Conservation (phyloP, 2,113 vertebrate species). For the Benitochromis conjunctus region DNA sequence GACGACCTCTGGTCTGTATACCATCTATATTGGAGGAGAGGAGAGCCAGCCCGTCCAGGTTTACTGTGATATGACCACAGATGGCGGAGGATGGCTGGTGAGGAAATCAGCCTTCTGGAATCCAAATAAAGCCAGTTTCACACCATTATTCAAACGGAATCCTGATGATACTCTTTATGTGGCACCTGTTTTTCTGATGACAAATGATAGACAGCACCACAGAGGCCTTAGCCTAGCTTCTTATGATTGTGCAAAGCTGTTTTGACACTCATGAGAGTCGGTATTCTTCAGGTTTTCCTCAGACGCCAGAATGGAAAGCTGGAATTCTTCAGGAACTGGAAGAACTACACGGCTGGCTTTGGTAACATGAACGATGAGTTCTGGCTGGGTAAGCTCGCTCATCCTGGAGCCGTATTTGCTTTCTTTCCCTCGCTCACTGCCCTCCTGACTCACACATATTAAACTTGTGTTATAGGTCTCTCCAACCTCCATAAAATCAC, state of each 20-base stretch:
- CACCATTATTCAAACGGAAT: not conserved
- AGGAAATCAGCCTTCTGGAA: constrained; percentile 50
- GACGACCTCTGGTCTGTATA: constrained; percentile 81
- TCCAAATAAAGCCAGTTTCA: not conserved
- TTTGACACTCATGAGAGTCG: not conserved
- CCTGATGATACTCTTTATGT: not conserved
- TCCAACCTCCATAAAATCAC: constrained; percentile 90
- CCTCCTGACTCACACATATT: not conserved
- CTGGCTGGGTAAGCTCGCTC: constrained; percentile 83
- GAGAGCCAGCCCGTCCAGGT: constrained; percentile 81
- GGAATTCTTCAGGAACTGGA: constrained; percentile 94
- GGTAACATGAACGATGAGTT: constrained; percentile 89
- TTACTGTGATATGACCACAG: constrained; percentile 93
- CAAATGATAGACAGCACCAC: not conserved
- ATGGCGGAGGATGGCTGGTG: constrained; percentile 92
- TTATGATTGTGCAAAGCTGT: not conserved
- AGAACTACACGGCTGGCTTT: constrained; percentile 85
- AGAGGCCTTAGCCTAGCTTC: not conserved
- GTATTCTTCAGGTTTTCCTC: constrained; percentile 83
- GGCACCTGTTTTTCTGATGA: not conserved
- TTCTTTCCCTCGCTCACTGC: not conserved
- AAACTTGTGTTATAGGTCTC: constrained; percentile 74
- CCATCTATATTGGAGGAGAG: constrained; percentile 82
- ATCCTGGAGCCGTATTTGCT: not conserved
- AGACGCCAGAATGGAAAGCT: constrained; percentile 86